Evolutionary conservation across 1,140 invertebrate species (phyloP).

Genomic region (Lithobius niger): DNA sequence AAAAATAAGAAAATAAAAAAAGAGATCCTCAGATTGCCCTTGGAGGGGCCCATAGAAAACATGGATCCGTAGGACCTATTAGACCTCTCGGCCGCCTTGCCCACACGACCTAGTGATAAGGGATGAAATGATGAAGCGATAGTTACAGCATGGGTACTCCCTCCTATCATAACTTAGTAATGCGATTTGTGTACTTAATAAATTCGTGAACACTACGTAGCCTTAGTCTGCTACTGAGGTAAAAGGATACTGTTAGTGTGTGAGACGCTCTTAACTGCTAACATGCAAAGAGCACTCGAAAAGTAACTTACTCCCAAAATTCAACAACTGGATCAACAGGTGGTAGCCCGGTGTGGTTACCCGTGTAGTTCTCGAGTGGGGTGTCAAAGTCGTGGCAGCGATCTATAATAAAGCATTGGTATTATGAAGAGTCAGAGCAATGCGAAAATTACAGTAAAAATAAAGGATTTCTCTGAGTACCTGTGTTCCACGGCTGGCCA

Average conservation of each 20-base stretch:
- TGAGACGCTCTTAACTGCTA: neutral
- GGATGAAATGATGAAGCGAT: neutral
- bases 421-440: neutral
- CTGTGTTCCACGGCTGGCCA: slow-evolving; percentile 83
- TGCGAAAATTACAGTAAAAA: too few species aligned
- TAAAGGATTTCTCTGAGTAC: too few species aligned
- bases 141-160: neutral
- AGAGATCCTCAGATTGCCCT: too few species aligned
- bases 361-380: neutral
- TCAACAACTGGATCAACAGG: slow-evolving; percentile 35
- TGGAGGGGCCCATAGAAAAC: too few species aligned
- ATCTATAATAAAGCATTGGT: neutral
- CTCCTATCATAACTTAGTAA: too few species aligned
- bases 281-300: neutral
- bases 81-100: too few species aligned
- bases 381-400: neutral
- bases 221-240: neutral
- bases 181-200: too few species aligned
- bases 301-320: slow-evolving; percentile 78
- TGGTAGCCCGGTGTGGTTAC: neutral
- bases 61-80: too few species aligned
- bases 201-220: too few species aligned
- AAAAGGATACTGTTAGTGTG: neutral
- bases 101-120: too few species aligned
- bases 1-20: too few species aligned